Conservation (phyloP, 2,888 invertebrate genomes). For the Cephus sareptanus region DNA sequence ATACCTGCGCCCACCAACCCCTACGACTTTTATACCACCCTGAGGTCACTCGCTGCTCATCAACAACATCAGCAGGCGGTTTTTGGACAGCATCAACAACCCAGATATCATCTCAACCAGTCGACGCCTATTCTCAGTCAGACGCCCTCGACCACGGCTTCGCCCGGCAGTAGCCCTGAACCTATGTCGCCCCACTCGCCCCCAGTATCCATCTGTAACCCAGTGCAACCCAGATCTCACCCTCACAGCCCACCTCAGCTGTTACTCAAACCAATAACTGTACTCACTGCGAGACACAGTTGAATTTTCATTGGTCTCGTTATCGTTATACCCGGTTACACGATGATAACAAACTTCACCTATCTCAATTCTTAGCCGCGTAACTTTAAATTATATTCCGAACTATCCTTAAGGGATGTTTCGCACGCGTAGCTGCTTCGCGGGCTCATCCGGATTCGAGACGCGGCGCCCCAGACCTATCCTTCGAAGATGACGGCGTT, state of each 20-base stretch:
- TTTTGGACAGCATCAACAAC: constrained; percentile 51
- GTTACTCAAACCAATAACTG: constrained; percentile 62
- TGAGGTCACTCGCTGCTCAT: constrained; percentile 66
- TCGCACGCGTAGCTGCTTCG: not conserved
- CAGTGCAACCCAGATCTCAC: constrained; percentile 64
- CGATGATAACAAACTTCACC: not conserved
- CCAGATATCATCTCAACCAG: constrained; percentile 42
- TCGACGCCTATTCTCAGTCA: constrained; percentile 41
- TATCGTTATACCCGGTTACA: not conserved
- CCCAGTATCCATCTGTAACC: constrained; percentile 65
- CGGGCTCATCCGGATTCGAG: not conserved
- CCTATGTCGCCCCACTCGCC: constrained; percentile 66
- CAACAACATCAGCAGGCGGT: constrained; percentile 56
- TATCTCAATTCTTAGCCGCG: not conserved
- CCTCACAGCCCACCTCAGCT: constrained; percentile 61
- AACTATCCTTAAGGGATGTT: not conserved
- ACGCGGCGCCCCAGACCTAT: not conserved
- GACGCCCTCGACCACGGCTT: constrained; percentile 55
- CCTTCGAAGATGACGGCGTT: not conserved
- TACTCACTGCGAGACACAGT: constrained; percentile 59
- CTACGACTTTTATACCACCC: constrained; percentile 67
- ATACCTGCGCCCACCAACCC: constrained; percentile 50
- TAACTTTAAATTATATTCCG: not conserved
- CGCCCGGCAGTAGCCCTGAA: constrained; percentile 67
- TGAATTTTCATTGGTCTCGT: constrained; percentile 38